Evolutionary conservation across 2,113 vertebrate genomes (phyloP), one percentile per base, ranked within the genome.

Genomic region (Cygnus atratus): DNA sequence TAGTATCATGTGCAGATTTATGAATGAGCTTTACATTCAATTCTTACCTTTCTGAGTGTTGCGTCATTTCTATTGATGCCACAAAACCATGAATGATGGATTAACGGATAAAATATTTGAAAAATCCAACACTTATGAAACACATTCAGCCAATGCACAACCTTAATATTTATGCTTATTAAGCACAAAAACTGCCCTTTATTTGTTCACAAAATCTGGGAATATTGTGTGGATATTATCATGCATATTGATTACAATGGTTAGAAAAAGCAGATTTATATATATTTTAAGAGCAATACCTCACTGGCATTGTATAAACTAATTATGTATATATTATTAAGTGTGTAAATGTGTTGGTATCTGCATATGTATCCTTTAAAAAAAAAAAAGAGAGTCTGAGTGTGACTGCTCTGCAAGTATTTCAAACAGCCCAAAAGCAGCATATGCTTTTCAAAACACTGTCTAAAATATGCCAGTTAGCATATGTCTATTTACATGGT

Each of bases 401-500:
- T 33, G 7, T 54, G 11, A 48, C 10, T 77, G 4, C 16, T 76
- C 31, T 79, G 29, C 2, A 46, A 48, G 9, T 65, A 68, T 70
- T 77, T 80, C 31, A 41, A 48, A 29, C 6, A 43, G 14, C 3
- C 2, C 14, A 80, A 84, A 84, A 3, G 7, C 19, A 85, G 7
- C 4, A 10, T 41, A 46, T 48, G 3, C 0, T 57, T 88, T 75
- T 61, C 26, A 81, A 75, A 41, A 11, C 3, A 35, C 5, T 29
- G 7, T 16, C 19, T 71, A 59, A 76, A 66, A 67, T 44, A 4
- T 61, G 5, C 4, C 29, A 16, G 4, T 19, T 43, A 63, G 57
- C 20, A 55, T 29, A 41, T 14, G 3, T n/a, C 9, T 43, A 13
- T 41, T 19, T 39, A 18, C 0, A 1, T 9, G 3, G 1, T 48